phyloP scores from a whole-genome alignment of 2,113 vertebrate genomes.

The Butastur rufipennis region DNA sequence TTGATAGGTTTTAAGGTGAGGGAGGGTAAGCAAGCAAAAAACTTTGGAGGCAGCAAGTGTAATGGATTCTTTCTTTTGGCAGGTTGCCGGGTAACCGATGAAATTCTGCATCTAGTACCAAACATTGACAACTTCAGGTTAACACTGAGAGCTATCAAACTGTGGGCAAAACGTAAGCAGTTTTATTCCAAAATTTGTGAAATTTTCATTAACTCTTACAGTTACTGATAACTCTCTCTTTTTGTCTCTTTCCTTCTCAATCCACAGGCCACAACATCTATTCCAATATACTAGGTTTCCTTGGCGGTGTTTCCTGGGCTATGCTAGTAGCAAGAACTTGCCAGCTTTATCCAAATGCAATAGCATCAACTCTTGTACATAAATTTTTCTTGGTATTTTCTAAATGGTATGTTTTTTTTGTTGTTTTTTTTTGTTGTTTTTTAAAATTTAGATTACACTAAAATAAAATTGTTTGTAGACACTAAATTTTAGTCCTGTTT shows the following conservation, averaged over 20 bases:
- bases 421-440: too few relatives aligned
- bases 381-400: conserved; percentile 95
- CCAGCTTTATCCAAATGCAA: conserved; percentile 92
- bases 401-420: conserved; percentile 83
- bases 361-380: conserved; percentile 89
- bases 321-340: conserved; percentile 92
- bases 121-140: conserved; percentile 91
- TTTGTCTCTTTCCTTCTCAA: conserved; percentile 60
- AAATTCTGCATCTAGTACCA: conserved; percentile 91
- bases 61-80: conserved; percentile 45
- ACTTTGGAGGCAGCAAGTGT: not conserved
- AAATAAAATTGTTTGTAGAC: conserved; percentile 83
- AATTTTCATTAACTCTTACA: not conserved
- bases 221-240: conserved; percentile 43
- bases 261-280: conserved; percentile 90
- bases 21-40: not conserved
- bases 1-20: not conserved
- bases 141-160: conserved; percentile 90
- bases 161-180: conserved; percentile 93
- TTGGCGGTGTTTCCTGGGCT: conserved; percentile 91
- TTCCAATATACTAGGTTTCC: conserved; percentile 91
- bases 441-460: conserved; percentile 71
- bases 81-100: conserved; percentile 92
- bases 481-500: conserved; percentile 84
- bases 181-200: conserved; percentile 54